Percentiles rank a stretch among this genome's conserved stretches.
These are phyloP conservation scores for Morpho helenor DNA, from an alignment of 2,888 invertebrate species.

Conservation along the genomic window DNA sequence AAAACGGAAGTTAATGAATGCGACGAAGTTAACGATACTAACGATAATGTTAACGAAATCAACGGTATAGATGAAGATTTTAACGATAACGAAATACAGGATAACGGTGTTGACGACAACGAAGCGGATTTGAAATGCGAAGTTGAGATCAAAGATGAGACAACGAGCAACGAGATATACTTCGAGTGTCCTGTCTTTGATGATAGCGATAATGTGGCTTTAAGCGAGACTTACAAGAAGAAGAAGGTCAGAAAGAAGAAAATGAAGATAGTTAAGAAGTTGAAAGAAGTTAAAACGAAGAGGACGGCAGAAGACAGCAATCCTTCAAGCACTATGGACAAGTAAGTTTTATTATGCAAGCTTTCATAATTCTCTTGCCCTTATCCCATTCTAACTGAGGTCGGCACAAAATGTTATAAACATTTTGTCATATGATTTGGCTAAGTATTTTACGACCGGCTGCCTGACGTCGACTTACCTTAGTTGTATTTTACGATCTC, in stretches of 20 bases:
- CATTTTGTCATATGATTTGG: no score
- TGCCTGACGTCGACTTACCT: no score
- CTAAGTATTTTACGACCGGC: no score
- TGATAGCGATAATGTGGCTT: conserved; percentile 45
- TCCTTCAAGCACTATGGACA: conserved; percentile 45
- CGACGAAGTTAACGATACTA: conserved; percentile 3
- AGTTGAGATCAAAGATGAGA: conserved; percentile 42
- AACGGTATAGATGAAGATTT: conserved; percentile 1
- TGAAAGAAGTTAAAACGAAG: conserved; percentile 32
- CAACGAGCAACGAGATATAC: conserved; percentile 44
- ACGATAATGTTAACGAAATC: conserved; percentile 5
- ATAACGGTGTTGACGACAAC: conserved; percentile 1
- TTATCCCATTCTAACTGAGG: no score
- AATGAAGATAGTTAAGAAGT: conserved; percentile 32
- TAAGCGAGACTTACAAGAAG: conserved; percentile 46
- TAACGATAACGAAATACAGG: conserved; percentile 9
- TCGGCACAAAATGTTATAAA: no score
- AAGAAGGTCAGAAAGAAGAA: conserved; percentile 36
- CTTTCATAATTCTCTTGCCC: no score
- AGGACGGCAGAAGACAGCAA: conserved; percentile 33
- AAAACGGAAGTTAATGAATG: conserved; percentile 25
- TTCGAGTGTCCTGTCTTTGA: conserved; percentile 44
- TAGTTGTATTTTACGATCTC: no score
- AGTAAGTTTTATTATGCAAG: conserved; percentile 44
- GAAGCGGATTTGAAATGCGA: conserved; percentile 16